Percentiles rank a stretch among this genome's conserved stretches.
Evolutionary conservation across 2,797 vertebrate genomes (phyloP).

Genomic region (Urosaurus nigricauda): DNA sequence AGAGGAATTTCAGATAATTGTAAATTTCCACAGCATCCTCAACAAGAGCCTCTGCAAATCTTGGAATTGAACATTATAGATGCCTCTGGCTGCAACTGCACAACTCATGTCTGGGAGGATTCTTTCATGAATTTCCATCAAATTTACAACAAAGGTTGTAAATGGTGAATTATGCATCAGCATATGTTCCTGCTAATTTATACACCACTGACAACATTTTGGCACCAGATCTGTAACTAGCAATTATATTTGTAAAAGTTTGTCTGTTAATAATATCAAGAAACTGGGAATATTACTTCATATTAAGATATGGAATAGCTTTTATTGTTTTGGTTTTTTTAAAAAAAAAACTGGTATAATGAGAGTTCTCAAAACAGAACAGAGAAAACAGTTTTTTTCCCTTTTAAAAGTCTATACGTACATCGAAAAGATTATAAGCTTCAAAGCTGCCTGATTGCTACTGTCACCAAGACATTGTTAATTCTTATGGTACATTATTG

Average conservation of each 20-base stretch:
- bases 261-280: conserved; percentile 63
- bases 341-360: too few species aligned
- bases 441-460: conserved; percentile 17
- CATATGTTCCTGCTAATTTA: conserved; percentile 86
- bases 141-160: conserved; percentile 75
- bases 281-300: conserved; percentile 35
- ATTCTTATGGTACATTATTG: not conserved
- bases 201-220: conserved; percentile 68
- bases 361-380: not conserved
- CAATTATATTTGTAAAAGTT: conserved; percentile 66
- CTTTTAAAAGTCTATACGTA: not conserved
- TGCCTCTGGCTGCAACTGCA: conserved; percentile 45
- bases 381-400: accelerated
- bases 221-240: conserved; percentile 64
- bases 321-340: not conserved
- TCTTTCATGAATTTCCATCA: conserved; percentile 77
- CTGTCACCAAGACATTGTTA: not conserved
- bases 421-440: conserved; percentile 24
- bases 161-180: conserved; percentile 83
- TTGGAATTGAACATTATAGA: conserved; percentile 37
- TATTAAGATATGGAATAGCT: not conserved
- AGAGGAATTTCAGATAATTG: not conserved
- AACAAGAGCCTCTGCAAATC: not conserved
- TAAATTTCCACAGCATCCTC: not conserved
- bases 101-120: conserved; percentile 56